phyloP scores from a whole-genome alignment of 2,797 vertebrate species.

The Argyrosomus regius region DNA sequence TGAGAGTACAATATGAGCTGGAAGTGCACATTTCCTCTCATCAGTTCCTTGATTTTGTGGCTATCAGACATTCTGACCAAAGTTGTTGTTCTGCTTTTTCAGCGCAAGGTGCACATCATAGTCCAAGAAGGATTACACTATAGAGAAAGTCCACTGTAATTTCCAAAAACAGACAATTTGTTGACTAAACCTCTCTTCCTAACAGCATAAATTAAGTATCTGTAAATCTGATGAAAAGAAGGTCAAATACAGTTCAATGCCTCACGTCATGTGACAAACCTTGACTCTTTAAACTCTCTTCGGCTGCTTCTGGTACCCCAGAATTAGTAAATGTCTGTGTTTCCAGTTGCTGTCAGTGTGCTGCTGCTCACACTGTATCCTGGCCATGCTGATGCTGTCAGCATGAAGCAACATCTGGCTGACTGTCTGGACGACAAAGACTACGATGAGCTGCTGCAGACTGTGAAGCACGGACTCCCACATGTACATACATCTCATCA shows the following conservation, averaged over 20 bases:
- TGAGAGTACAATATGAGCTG: neutral
- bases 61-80: neutral
- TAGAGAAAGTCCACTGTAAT: too few species aligned
- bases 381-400: neutral
- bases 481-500: conserved; percentile 31
- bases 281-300: neutral
- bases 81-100: conserved; percentile 5
- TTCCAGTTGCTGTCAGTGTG: conserved; percentile 7
- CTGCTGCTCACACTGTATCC: conserved; percentile 24
- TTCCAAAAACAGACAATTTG: too few species aligned
- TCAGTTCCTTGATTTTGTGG: neutral
- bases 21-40: neutral
- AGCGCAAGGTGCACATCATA: neutral
- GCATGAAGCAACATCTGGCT: conserved; percentile 56
- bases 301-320: too few species aligned
- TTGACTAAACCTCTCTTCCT: too few species aligned
- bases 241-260: neutral
- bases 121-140: too few species aligned
- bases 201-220: too few species aligned
- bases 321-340: neutral
- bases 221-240: neutral
- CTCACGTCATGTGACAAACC: too few species aligned
- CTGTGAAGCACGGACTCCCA: conserved; percentile 73
- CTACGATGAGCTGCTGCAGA: conserved; percentile 77
- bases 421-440: conserved; percentile 82